Evolutionary conservation across 2,113 vertebrate genomes (phyloP).

Genomic region (Rhineura floridana): DNA sequence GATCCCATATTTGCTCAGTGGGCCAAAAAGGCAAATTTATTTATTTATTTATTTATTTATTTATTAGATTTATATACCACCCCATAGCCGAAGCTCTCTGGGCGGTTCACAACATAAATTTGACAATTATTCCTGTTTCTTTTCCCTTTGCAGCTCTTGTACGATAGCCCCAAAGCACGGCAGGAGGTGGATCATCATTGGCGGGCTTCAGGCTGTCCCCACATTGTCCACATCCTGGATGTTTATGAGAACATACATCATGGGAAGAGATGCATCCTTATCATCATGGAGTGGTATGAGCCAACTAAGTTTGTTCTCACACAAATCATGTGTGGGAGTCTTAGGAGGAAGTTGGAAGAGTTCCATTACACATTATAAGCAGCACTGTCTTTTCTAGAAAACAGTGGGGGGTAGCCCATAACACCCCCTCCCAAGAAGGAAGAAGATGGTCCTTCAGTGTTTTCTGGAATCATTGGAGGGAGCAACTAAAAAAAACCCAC

Average conservation of each 20-base stretch:
- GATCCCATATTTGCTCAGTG: not conserved
- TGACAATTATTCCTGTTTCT: slow-evolving; percentile 10
- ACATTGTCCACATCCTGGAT: slow-evolving; percentile 87
- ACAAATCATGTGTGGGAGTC: not conserved
- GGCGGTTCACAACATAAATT: too few relatives aligned
- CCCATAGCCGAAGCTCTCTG: too few relatives aligned
- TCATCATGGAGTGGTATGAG: slow-evolving; percentile 96
- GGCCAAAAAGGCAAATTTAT: not conserved
- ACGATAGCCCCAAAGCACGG: slow-evolving; percentile 91
- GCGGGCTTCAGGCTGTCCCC: slow-evolving; percentile 87
- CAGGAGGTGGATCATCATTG: slow-evolving; percentile 94
- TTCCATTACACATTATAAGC: not conserved
- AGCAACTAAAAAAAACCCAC: not conserved
- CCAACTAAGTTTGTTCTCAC: not conserved
- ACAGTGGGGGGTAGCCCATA: not conserved
- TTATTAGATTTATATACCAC: too few relatives aligned
- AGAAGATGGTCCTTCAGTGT: not conserved
- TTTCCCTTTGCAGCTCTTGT: slow-evolving; percentile 79
- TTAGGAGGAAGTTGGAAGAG: not conserved
- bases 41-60: too few relatives aligned
- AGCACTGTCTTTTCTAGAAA: not conserved
- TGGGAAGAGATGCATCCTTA: slow-evolving; percentile 94
- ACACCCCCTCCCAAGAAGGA: too few relatives aligned
- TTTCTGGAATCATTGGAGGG: not conserved
- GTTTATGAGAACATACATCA: slow-evolving; percentile 98